Base-by-base conservation (phyloP, 1,140 invertebrate species). In the Melipona quadrifasciata region DNA sequence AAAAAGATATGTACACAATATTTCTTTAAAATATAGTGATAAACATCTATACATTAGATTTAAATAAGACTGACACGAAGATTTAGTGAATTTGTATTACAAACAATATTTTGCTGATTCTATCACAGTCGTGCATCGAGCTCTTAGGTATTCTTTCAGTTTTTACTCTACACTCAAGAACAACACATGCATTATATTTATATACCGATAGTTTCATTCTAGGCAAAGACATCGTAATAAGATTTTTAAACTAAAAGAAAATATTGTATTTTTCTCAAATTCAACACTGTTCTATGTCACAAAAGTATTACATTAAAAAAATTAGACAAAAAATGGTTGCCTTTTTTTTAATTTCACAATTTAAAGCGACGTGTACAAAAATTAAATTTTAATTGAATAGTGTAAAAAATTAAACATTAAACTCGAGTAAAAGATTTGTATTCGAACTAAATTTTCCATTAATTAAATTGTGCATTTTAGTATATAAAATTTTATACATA, bases 51-150 rank as follows among this genome's bases (percentile, higher is more conserved):
- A 86, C 76, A 85, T 72, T 90, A 90, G 88, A 90, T 87, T 86
- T 90, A 81, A 89, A 89, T 87, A 89, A 89, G 89, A 90, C 89
- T 90, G 89, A 90, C 85, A 89, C 85, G 73, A 80, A 61, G 64
- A 79, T 85, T 89, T 85, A 82, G 77, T 85, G 70, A 72, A 75
- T 68, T 86, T 82, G 64, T 80, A 82, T 79, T 80, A 78, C 76
- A 80, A 86, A 76, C 51, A 68, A 78, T 86, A 80, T 82, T 88
- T 70, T 80, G 72, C 75, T 67, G 65, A 89, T 88, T 86, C 73
- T 47, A 80, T 34, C 58, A 67, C 78, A 74, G 31, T 70, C 64
- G 47, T 58, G 64, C 58, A 77, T 51, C 70, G 57, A 74, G 58
- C 70, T 61, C 58, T 47, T 61, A 68, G 64, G 53, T 55, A 68